Evolutionary conservation across 2,888 invertebrate genomes (phyloP), one percentile per base, ranked within the genome.

Genomic region (Ophioninae sp.): DNA sequence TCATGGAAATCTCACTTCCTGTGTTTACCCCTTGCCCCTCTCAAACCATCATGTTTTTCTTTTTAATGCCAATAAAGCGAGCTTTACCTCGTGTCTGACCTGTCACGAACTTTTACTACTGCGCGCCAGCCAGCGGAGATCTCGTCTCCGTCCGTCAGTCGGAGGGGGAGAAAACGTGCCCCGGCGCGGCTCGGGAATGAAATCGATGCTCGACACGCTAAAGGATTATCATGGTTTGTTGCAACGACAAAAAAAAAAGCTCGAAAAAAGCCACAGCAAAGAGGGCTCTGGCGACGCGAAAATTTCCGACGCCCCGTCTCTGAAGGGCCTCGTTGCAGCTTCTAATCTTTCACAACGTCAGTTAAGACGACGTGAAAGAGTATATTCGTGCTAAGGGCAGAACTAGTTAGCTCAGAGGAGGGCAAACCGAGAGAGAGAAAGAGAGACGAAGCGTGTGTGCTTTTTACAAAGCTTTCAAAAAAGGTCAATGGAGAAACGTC

Each of bases 111-210:
- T 74, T 84, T 75, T 75, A 79, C 75, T 78, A 81, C 81, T 78
- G 72, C 37, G 67, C 37, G 56, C 39, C 17, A 73, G 59, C 58
- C 56, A 17, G 56, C 37, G 41, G 59, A 41, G 77, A 71, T 9
- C 56, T 51, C 51, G 13, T 51, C 23, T 17, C 64, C 9, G 10
- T 56, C n/a, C n/a, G 39, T 65, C 65, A 22, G 6, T 20, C 71
- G 41, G 44, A 76, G 79, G 59, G 59, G 77, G 77, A 81, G 83
- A 75, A 75, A 78, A 83, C 78, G 83, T 81, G 69, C 78, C 73
- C 51, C n/a, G 17, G 39, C 69, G 64, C 23, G 59, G 69, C 76
- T 63, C 10, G 59, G 67, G 61, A 58, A 83, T 44, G 41, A 58
- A 81, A 79, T 84, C 81, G 75, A 84, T 76, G 79, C 56, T 30